These are phyloP conservation scores for Cheilosia soror DNA, from an alignment of 2,888 invertebrate genomes.

Conservation along the genomic window DNA sequence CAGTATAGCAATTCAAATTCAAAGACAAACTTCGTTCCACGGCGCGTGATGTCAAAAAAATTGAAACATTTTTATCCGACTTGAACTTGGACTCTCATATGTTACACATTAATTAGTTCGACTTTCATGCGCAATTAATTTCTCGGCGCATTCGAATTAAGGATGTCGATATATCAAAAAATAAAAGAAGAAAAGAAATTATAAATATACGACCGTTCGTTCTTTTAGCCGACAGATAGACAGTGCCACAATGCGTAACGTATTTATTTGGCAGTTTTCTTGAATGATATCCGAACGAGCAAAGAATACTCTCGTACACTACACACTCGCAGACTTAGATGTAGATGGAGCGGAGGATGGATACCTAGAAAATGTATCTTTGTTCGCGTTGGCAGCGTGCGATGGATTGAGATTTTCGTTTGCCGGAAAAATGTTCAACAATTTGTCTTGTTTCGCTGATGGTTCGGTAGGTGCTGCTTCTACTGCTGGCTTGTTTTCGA, in stretches of 20 bases:
- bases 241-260: slow-evolving; percentile 70
- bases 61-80: slow-evolving; percentile 51
- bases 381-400: slow-evolving; percentile 46
- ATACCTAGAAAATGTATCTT: slow-evolving; percentile 49
- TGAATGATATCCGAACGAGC: slow-evolving; percentile 67
- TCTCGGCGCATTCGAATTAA: slow-evolving; percentile 73
- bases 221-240: slow-evolving; percentile 53
- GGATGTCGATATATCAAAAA: slow-evolving; percentile 73
- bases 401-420: slow-evolving; percentile 63
- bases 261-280: slow-evolving; percentile 75
- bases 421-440: slow-evolving; percentile 68
- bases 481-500: slow-evolving; percentile 38
- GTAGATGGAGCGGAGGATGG: slow-evolving; percentile 17
- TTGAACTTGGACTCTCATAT: slow-evolving; percentile 66
- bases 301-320: background rate
- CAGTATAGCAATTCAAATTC: slow-evolving; percentile 23
- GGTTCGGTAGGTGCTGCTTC: slow-evolving; percentile 43
- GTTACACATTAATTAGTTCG: slow-evolving; percentile 75
- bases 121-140: slow-evolving; percentile 75
- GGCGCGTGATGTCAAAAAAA: slow-evolving; percentile 35
- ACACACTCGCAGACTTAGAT: slow-evolving; percentile 28
- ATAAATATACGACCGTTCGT: slow-evolving; percentile 54
- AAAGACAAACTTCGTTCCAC: slow-evolving; percentile 44
- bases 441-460: slow-evolving; percentile 71
- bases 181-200: slow-evolving; percentile 26